These are phyloP conservation scores for Danaus chrysippus DNA, from an alignment of 2,888 invertebrate genomes.

Conservation along the genomic window DNA sequence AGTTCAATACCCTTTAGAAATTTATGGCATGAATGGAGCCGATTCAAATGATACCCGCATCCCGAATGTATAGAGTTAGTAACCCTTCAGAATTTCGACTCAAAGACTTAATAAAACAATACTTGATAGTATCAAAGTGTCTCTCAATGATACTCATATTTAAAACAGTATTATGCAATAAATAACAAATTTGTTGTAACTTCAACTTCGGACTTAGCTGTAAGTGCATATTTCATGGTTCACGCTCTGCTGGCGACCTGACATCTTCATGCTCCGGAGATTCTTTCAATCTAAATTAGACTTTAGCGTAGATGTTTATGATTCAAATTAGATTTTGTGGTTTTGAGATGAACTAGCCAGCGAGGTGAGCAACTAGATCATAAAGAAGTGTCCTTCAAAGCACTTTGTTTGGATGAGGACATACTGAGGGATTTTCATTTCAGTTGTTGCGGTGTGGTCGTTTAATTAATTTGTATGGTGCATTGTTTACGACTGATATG, in stretches of 20 bases:
- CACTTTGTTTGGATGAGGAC: constrained; percentile 59
- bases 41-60: constrained; percentile 45
- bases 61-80: neutral
- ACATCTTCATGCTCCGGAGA: constrained; percentile 54
- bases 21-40: constrained; percentile 47
- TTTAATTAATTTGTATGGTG: constrained; percentile 41
- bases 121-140: neutral
- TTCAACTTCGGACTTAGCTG: constrained; percentile 26
- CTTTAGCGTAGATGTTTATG: constrained; percentile 36
- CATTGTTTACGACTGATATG: constrained; percentile 3
- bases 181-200: constrained; percentile 5
- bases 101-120: no score
- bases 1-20: constrained; percentile 41
- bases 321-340: constrained; percentile 21
- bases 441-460: constrained; percentile 52
- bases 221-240: constrained; percentile 58
- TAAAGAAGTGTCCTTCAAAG: constrained; percentile 70
- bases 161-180: constrained; percentile 5
- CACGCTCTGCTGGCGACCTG: constrained; percentile 63
- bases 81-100: no score
- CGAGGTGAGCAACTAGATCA: constrained; percentile 69
- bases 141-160: neutral
- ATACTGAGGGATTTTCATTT: constrained; percentile 60
- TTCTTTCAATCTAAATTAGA: constrained; percentile 36
- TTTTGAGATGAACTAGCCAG: constrained; percentile 27